phyloP scores from a whole-genome alignment of 1,140 invertebrate genomes.

The Aradophagus sp. region DNA sequence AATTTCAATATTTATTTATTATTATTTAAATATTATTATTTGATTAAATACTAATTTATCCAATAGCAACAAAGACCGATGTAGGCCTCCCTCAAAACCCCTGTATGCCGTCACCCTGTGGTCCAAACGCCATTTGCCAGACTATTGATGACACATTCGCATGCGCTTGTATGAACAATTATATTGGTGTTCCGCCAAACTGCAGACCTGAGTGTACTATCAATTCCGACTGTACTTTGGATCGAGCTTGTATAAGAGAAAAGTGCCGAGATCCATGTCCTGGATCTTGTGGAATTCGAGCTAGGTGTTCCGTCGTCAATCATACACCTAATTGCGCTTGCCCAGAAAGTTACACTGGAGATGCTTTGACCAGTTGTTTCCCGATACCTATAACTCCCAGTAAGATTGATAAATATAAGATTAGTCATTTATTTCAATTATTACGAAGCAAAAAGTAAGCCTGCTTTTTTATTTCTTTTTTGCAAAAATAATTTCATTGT shows the following conservation, averaged over 20 bases:
- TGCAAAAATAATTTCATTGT: no score
- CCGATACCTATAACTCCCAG: slow-evolving; percentile 61
- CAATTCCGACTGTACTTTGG: slow-evolving; percentile 79
- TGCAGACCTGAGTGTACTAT: slow-evolving; percentile 80
- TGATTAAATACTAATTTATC: no score
- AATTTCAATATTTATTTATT: no score
- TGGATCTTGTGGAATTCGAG: slow-evolving; percentile 79
- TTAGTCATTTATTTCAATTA: no score
- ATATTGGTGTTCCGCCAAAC: slow-evolving; percentile 79
- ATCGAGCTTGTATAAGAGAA: slow-evolving; percentile 79
- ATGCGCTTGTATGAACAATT: slow-evolving; percentile 79
- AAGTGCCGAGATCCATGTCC: slow-evolving; percentile 82
- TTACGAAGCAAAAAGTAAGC: no score
- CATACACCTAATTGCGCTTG: slow-evolving; percentile 85
- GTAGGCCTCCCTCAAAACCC: no score
- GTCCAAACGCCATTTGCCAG: slow-evolving; percentile 83
- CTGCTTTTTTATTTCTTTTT: no score
- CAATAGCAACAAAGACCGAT: no score
- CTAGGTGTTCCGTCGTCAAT: slow-evolving; percentile 80
- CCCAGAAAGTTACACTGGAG: slow-evolving; percentile 79
- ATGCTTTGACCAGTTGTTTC: slow-evolving; percentile 82
- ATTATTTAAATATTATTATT: no score
- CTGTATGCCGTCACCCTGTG: slow-evolving; percentile 85
- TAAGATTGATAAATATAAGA: slow-evolving; percentile 52
- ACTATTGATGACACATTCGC: slow-evolving; percentile 76